Base-by-base conservation (phyloP, 2,797 vertebrate species). In the Nannoperca australis region DNA sequence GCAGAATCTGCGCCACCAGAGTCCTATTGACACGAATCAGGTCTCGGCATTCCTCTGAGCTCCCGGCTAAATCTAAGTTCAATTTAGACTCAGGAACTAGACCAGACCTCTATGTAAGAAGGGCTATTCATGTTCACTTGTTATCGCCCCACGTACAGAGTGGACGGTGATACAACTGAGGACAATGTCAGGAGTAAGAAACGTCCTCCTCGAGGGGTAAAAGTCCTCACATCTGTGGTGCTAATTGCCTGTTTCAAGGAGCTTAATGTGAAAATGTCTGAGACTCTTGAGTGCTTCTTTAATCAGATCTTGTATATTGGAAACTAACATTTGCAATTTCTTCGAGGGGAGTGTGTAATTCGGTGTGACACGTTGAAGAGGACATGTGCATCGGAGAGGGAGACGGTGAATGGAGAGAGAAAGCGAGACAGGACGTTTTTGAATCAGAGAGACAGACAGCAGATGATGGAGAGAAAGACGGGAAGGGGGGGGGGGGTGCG, bases 301-400 rank as follows among this genome's bases (percentile, higher is more conserved):
- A 80, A 84, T 85, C 65, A 76, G 50, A 81, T 84, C 69, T 61
- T 42, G 32, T 47, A 8, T 20, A 45, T 80, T 70, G 56, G 71
- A 70, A 36, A 24, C 18, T 4, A 65, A 47, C 47, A 71, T 87
- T 76, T 77, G 27, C 63, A 51, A 51, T 84, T 76, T 78, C 50
- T 67, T 42, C 0, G n/a, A 78, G 64, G 73, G 47, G 69, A 70
- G 62, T 4, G 4, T 66, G 68, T 87, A 77, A 89, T 86, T 81
- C 27, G 38, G 12, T 60, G n/a, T 83, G 85, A 82, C 74, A 73
- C 61, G 60, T 76, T 69, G 82, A 72, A 82, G 69, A 32, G 1
- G 88, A 84, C 40, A 7, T 62, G 66, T 56, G 42, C 32, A 62
- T 76, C 53, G 56, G 47, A 66, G 64, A 53, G 42, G 22, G 58